Evolutionary conservation across 2,888 invertebrate genomes (phyloP), one percentile per base, ranked within the genome.

Genomic region (Apodemia hepburni): DNA sequence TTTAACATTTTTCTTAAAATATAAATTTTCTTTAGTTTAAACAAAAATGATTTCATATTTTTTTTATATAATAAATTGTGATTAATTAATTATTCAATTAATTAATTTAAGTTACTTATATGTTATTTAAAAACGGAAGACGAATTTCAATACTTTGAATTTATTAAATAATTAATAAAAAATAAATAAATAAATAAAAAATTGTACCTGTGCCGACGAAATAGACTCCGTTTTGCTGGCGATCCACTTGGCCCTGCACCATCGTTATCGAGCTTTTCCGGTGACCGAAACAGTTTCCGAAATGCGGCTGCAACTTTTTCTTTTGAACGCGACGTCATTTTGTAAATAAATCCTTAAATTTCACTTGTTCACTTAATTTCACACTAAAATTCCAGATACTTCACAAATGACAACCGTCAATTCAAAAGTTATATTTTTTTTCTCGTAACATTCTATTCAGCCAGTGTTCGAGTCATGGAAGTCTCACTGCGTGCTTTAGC

Each of bases 301-400:
- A 97, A 95, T 61, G 96, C 96, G 33, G 96, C 95, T 35, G 96
- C 94, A 67, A 97, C 95, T 91, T 96, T 96, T 79, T 96, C 96
- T 84, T 96, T 95, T 42, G 96, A 95, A 71, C 96, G 93, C 70
- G 95, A 95, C 75, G 95, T 94, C 96, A 96, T 96, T 75, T 84
- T 90, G 73, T 81, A 82, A 83, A 71, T 74, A 74, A 71, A 63
- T 71, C 58, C 58, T 45, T 45, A 45, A 58, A 58, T 61, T 27
- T 12, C 47, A 62, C 61, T 62, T 61, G 61, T 47, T 65, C 65
- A 66, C 64, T 63, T 45, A 45, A 45, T 45, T 59, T 58, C 49
- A 63, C 60, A 33, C 54, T 61, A 58, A 54, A 42, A 54, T 61
- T 47, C 27, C 58, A 60, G 63, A 63, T 27, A 60, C 35, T 45